Conservation (phyloP, 2,888 invertebrate genomes). For the Tenthredo notha region DNA sequence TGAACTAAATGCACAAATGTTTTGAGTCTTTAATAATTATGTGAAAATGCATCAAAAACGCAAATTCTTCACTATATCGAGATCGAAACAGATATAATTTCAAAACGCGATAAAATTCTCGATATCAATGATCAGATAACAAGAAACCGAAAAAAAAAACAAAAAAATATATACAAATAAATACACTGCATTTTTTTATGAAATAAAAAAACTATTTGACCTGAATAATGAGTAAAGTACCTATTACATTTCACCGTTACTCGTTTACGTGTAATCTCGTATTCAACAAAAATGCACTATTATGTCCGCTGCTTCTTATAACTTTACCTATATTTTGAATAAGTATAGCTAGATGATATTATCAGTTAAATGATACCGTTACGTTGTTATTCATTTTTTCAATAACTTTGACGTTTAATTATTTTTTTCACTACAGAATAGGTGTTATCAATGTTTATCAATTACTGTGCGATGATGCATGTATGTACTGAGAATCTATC, state of each 20-base stretch:
- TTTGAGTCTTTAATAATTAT: not conserved
- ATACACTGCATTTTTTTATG: not conserved
- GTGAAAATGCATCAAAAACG: not conserved
- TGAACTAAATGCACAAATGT: not conserved
- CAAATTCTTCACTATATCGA: not conserved
- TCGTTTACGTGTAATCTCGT: not conserved
- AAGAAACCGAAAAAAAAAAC: too few relatives aligned
- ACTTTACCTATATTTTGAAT: not conserved
- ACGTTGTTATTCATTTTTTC: conserved; percentile 8
- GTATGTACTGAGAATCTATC: not conserved
- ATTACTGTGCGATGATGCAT: conserved; percentile 11
- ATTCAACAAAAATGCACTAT: not conserved
- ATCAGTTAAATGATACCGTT: conserved; percentile 1
- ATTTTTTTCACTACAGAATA: not conserved
- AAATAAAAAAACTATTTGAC: not conserved
- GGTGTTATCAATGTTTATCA: conserved; percentile 12
- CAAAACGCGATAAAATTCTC: not conserved
- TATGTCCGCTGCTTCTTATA: not conserved
- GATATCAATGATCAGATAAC: not conserved
- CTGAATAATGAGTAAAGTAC: not conserved
- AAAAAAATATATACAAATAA: too few relatives aligned
- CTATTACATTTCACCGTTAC: not conserved
- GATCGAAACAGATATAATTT: not conserved
- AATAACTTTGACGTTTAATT: not conserved
- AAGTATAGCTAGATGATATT: not conserved